Conservation (phyloP, 2,113 vertebrate genomes). For the Oncorhynchus gorbuscha region DNA sequence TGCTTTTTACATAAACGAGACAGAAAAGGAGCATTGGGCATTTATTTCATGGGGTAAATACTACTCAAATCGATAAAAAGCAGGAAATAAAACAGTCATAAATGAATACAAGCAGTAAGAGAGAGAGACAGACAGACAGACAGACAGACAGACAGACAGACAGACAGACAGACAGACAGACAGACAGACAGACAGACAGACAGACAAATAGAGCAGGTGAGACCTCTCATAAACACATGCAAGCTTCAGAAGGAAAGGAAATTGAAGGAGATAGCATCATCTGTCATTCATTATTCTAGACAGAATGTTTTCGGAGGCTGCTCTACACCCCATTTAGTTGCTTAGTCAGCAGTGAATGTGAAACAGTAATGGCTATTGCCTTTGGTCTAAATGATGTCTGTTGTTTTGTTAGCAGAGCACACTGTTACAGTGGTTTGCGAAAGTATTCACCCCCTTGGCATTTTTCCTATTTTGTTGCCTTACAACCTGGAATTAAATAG, state of each 20-base stretch:
- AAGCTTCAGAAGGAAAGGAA: conserved; percentile 45
- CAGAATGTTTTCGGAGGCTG: conserved; percentile 10
- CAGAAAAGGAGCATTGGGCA: conserved; percentile 74
- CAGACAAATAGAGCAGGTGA: conserved; percentile 55
- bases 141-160: conserved; percentile 13
- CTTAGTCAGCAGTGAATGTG: conserved; percentile 18
- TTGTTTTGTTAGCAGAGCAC: conserved; percentile 6
- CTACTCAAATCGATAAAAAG: conserved; percentile 59
- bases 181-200: conserved; percentile 49
- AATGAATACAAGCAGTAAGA: conserved; percentile 62
- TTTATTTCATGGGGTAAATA: conserved; percentile 73
- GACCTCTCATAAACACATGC: conserved; percentile 65
- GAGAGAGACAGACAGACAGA: conserved; percentile 32
- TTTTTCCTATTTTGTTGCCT: too few species aligned
- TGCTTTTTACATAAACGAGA: conserved; percentile 81
- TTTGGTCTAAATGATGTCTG: conserved; percentile 9
- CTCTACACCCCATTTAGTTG: conserved; percentile 28
- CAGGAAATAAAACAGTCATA: conserved; percentile 52
- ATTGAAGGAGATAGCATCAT: conserved; percentile 35
- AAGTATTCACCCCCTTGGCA: too few species aligned
- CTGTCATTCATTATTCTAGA: conserved; percentile 24
- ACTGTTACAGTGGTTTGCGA: neutral
- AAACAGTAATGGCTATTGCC: conserved; percentile 13
- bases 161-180: conserved; percentile 43
- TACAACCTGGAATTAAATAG: too few species aligned